These are phyloP conservation scores for Plecotus auritus DNA, from an alignment of 2,113 vertebrate species.

Conservation along the genomic window DNA sequence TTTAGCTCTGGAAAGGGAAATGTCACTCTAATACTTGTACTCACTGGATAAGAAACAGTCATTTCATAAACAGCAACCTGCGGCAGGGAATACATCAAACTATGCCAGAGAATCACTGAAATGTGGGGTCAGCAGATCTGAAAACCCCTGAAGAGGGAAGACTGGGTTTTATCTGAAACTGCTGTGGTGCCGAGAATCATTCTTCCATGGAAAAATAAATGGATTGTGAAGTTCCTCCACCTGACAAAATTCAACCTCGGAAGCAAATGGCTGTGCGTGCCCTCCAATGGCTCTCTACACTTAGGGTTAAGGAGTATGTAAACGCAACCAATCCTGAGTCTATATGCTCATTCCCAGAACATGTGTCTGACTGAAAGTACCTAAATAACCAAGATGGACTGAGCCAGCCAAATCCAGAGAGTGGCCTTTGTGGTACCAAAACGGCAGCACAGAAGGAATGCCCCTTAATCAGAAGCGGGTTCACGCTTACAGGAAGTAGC, in stretches of 20 bases:
- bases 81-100: neutral
- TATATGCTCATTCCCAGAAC: neutral
- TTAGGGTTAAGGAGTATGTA: neutral
- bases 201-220: neutral
- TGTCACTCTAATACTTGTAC: neutral
- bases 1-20: conserved; percentile 33
- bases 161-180: neutral
- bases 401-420: neutral
- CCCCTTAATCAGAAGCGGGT: neutral
- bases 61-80: neutral
- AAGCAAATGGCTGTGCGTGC: neutral
- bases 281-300: neutral
- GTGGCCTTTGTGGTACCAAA: neutral
- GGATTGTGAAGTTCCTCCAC: neutral
- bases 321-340: neutral
- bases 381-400: neutral
- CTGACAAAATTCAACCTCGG: neutral
- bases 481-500: neutral
- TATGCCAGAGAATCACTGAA: neutral
- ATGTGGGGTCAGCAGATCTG: neutral
- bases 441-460: neutral
- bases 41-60: neutral
- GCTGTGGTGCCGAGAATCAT: neutral
- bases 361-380: neutral
- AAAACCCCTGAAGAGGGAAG: neutral